A percentile compares a stretch with the other conserved stretches of the same genome.
Evolutionary conservation across 2,113 vertebrate species (phyloP).

Genomic region (Dipodomys ordii): DNA sequence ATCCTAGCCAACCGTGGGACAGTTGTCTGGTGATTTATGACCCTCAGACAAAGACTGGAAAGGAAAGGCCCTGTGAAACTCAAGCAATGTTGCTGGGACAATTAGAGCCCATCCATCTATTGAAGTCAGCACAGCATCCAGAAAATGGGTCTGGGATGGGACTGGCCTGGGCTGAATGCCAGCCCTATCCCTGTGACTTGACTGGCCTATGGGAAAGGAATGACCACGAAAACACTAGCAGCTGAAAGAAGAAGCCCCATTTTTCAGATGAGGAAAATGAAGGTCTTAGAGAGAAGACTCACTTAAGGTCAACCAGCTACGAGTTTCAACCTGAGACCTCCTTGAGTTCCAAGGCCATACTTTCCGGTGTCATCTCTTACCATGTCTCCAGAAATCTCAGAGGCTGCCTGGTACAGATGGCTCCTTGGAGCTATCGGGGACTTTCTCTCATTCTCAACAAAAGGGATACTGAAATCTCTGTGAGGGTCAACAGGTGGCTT

Average conservation of each 20-base stretch:
- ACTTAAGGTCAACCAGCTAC: conserved; percentile 4
- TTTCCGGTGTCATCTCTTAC: not conserved
- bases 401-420: not conserved
- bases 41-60: conserved; percentile 81
- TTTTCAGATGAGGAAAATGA: conserved; percentile 33
- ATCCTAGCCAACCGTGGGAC: conserved; percentile 74
- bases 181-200: not conserved
- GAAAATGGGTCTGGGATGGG: conserved; percentile 38
- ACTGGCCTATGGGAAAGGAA: not conserved
- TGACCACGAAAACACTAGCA: not conserved
- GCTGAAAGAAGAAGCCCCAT: not conserved
- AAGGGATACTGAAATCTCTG: not conserved
- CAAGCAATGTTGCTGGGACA: conserved; percentile 81
- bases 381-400: not conserved
- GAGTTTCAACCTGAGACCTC: not conserved
- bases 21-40: conserved; percentile 84
- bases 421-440: not conserved
- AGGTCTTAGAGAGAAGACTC: not conserved
- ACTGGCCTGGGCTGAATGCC: not conserved
- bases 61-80: conserved; percentile 77
- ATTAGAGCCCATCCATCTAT: conserved; percentile 83
- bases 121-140: conserved; percentile 48
- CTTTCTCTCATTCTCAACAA: not conserved
- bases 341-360: not conserved
- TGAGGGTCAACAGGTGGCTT: not conserved